Evolutionary conservation across 2,113 vertebrate genomes (phyloP).

Genomic region (Lycaon pictus): DNA sequence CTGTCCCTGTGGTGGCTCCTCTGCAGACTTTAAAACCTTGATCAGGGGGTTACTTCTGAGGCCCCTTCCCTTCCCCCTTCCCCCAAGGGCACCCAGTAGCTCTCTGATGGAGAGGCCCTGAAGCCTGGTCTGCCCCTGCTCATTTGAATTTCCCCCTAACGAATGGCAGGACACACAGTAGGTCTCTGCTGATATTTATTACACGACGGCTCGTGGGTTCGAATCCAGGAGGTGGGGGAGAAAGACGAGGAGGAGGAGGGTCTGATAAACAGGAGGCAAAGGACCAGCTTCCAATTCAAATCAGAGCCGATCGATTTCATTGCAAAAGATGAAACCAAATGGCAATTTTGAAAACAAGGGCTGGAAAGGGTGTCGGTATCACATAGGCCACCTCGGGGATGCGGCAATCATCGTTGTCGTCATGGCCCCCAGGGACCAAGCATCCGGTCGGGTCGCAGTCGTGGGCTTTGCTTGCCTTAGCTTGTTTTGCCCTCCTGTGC

Average conservation of each 20-base stretch:
- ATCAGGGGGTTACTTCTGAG: background rate
- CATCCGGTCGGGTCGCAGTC: fast-evolving
- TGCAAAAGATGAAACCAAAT: conserved; percentile 8
- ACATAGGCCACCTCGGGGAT: background rate
- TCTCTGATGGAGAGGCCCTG: too few species aligned
- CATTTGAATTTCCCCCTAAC: background rate
- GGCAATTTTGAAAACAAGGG: background rate
- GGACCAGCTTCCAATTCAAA: background rate
- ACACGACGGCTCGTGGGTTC: background rate
- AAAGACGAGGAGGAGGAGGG: background rate
- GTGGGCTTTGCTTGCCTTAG: background rate
- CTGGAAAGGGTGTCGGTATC: background rate
- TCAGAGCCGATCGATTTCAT: background rate
- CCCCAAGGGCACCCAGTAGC: too few species aligned
- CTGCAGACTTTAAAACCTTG: background rate
- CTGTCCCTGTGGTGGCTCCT: fast-evolving
- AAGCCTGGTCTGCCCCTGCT: background rate
- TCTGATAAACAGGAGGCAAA: background rate
- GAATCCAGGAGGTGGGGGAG: background rate
- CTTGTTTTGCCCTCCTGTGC: background rate
- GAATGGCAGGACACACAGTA: background rate
- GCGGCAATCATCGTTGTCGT: too few species aligned
- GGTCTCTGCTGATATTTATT: conserved; percentile 26
- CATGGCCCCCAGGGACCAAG: background rate
- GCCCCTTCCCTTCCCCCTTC: background rate